Conservation (phyloP, 2,888 invertebrate species). For the Leptura quadrifasciata region DNA sequence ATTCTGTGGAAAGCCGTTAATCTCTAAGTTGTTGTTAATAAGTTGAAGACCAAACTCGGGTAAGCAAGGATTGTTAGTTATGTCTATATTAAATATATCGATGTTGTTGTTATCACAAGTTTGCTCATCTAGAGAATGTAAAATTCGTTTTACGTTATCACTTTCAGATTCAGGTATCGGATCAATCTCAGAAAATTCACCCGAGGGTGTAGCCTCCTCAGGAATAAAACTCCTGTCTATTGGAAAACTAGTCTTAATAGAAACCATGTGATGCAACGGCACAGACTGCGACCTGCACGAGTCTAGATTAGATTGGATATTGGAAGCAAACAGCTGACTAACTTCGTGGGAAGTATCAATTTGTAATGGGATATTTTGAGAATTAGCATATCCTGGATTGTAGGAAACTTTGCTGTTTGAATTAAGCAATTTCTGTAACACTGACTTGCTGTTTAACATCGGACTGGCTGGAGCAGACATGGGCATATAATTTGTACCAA, state of each 20-base stretch:
- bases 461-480: conserved; percentile 85
- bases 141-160: conserved; percentile 81
- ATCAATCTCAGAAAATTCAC: conserved; percentile 83
- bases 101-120: conserved; percentile 67
- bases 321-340: conserved; percentile 79
- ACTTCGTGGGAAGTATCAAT: conserved; percentile 76
- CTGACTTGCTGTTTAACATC: conserved; percentile 67
- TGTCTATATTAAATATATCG: conserved; percentile 61
- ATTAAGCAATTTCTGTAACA: conserved; percentile 74
- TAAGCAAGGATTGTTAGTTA: conserved; percentile 60
- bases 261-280: conserved; percentile 73
- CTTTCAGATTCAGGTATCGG: conserved; percentile 78
- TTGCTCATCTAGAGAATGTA: conserved; percentile 78
- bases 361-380: conserved; percentile 44
- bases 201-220: conserved; percentile 32
- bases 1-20: conserved; percentile 35
- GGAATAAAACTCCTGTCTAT: conserved; percentile 42
- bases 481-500: conserved; percentile 74
- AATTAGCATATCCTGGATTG: conserved; percentile 72
- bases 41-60: conserved; percentile 61
- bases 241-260: conserved; percentile 33
- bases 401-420: conserved; percentile 74
- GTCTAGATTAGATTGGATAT: conserved; percentile 69
- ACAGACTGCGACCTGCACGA: conserved; percentile 85
- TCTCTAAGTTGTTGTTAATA: conserved; percentile 53